Evolutionary conservation across 2,797 vertebrate genomes (phyloP).

Genomic region (Acanthopagrus latus): DNA sequence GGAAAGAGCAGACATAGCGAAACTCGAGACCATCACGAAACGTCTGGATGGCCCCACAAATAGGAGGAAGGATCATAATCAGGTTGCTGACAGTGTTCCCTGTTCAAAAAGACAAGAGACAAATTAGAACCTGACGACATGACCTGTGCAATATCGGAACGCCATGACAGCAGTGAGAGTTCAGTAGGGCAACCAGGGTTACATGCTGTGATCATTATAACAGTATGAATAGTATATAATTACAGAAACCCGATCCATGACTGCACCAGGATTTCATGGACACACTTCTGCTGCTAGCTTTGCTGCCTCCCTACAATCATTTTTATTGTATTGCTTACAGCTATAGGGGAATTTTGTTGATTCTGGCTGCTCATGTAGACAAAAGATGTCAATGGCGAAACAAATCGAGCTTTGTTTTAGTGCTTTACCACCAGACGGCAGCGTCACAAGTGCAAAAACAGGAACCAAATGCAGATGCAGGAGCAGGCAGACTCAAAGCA

Average conservation of each 20-base stretch:
- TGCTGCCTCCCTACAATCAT: neutral
- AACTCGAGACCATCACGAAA: slow-evolving; percentile 93
- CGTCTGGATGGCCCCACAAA: slow-evolving; percentile 94
- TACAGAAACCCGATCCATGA: slow-evolving; percentile 37
- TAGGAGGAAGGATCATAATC: slow-evolving; percentile 98
- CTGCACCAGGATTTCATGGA: slow-evolving; percentile 5
- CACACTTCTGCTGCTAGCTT: neutral
- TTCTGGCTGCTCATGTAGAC: no score
- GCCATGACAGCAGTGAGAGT: slow-evolving; percentile 3
- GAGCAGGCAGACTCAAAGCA: no score
- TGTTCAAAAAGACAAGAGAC: slow-evolving; percentile 78
- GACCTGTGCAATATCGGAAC: neutral
- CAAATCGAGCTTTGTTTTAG: no score
- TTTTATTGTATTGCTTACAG: neutral
- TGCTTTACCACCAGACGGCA: no score
- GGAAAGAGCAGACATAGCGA: slow-evolving; percentile 93
- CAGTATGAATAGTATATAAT: slow-evolving; percentile 12
- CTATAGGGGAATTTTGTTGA: no score
- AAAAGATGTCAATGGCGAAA: no score
- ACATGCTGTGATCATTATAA: slow-evolving; percentile 2
- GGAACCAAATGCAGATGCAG: no score
- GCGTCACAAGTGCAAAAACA: no score
- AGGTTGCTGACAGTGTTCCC: slow-evolving; percentile 99
- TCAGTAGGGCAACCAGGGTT: neutral
- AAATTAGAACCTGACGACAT: neutral